Base-by-base conservation (phyloP, 1,140 invertebrate species). In the Mamestra configurata region DNA sequence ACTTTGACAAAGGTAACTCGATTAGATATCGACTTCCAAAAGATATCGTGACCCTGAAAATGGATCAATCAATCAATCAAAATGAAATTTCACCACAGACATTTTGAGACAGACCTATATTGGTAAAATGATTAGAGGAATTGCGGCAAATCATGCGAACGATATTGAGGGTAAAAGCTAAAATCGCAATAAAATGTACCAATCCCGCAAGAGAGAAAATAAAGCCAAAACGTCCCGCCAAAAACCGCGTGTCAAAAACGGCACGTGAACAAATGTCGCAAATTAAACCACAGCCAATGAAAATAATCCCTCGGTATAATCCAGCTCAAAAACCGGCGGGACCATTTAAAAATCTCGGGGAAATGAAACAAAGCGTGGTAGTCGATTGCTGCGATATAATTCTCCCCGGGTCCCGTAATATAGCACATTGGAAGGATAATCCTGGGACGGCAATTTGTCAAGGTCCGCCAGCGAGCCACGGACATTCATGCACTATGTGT, bases 381-480 rank as follows among this genome's bases (percentile, higher is more conserved):
- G 35, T 40, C 40, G 35, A 76, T 76, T 64, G 55, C 15, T 6
- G 22, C 13, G 37, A n/a, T 76, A 57, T 46, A 49, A 76, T 76
- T 76, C 70, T 73, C 35, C 7, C 20, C 24, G 61, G 13, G 37
- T 75, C 51, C 20, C 43, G 80, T 84, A 82, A 81, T 82, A 77
- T 80, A 84, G 79, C 72, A 46, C 80, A 82, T 81, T 86, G 81
- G 46, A 73, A 71, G 85, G 86, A 87, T 89, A 87, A 89, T 89
- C 86, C 86, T 57, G 68, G 73, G 66, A 70, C 66, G 82, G 77
- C 87, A 88, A 89, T 88, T 88, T 86, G 86, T 89, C 89, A 89
- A 84, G 84, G 57, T 76, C 24, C 40, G 40, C 40, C 40, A 15
- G 22, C 82, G n/a, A 59, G 22, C 82, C 24, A 43, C 57, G 51